Evolutionary conservation across 2,797 vertebrate genomes (phyloP).

Genomic region (Pangasius sanitwongsei): DNA sequence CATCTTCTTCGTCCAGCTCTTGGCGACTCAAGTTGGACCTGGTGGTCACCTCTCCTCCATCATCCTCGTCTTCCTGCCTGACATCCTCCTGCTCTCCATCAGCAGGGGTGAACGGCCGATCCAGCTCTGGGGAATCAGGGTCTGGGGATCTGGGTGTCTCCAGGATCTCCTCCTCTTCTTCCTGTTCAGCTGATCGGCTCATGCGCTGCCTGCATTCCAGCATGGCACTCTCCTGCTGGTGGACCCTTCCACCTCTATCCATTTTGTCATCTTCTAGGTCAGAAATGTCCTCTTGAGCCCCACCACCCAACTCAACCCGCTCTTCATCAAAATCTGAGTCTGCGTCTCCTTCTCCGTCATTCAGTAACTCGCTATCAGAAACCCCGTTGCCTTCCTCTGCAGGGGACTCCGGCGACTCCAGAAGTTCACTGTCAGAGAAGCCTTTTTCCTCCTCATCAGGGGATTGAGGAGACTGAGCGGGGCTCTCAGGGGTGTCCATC

Average conservation of each 20-base stretch:
- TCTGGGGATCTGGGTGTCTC: slow-evolving; percentile 79
- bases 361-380: slow-evolving; percentile 84
- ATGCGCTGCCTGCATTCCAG: slow-evolving; percentile 27
- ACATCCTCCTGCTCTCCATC: slow-evolving; percentile 68
- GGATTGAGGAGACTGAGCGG: slow-evolving; percentile 85
- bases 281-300: slow-evolving; percentile 57
- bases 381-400: slow-evolving; percentile 78
- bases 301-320: slow-evolving; percentile 59
- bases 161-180: slow-evolving; percentile 68
- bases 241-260: slow-evolving; percentile 61
- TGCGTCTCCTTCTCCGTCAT: slow-evolving; percentile 71
- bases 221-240: slow-evolving; percentile 38
- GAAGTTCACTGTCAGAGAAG: slow-evolving; percentile 83
- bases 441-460: slow-evolving; percentile 84
- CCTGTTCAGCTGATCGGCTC: slow-evolving; percentile 51
- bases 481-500: slow-evolving; percentile 95
- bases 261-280: slow-evolving; percentile 76
- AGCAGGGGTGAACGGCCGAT: slow-evolving; percentile 56
- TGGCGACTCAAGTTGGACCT: slow-evolving; percentile 32
- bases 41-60: slow-evolving; percentile 9
- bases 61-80: slow-evolving; percentile 66
- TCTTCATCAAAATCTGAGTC: slow-evolving; percentile 69
- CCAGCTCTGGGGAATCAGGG: slow-evolving; percentile 79
- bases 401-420: slow-evolving; percentile 72
- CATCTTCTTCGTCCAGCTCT: slow-evolving; percentile 69